Evolutionary conservation across 1,140 invertebrate species (phyloP), one percentile per base, ranked within the genome.

Genomic region (Ctenoplectra terminalis): DNA sequence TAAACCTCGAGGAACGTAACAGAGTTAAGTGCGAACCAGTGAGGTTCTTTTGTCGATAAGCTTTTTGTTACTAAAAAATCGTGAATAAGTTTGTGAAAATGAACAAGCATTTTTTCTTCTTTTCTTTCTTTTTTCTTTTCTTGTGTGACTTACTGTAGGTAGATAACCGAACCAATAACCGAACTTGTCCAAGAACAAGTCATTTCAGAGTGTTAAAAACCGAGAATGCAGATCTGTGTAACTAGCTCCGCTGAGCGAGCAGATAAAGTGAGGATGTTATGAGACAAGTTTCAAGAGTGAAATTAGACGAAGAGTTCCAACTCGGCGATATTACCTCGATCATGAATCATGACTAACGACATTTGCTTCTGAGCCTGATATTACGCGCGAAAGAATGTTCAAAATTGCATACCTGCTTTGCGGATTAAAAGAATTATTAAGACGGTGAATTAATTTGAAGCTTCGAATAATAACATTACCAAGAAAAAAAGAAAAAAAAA

Each of bases 251-350:
- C 60, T 71, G 23, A 43, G 61, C 23, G 17, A 13, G 23, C 48
- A 58, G 52, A 80, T 88, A 78, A 83, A 82, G 66, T 50, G 31
- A 52, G 37, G 71, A 72, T 77, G 48, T 70, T 66, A 83, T 82
- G 76, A 83, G 58, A 83, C 85, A 88, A 88, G 72, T 88, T 88
- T 88, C 81, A 81, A 69, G 56, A 31, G 73, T 37, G 40, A 52
- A 74, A 87, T 85, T 78, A 85, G 67, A 54, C 82, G 46, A 84
- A 84, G 70, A 81, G 64, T 67, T 80, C 67, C 61, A 52, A 69
- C 69, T 75, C 63, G 63, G 34, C 72, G 60, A 80, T 84, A 77
- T 83, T 85, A 80, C 69, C 79, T 31, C 29, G 46, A 69, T 69
- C 46, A 69, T 52, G 75, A 54, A 60, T 76, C 34, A 54, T 76